These are phyloP conservation scores for Pampusana beccarii DNA, from an alignment of 2,113 vertebrate genomes.

Conservation along the genomic window DNA sequence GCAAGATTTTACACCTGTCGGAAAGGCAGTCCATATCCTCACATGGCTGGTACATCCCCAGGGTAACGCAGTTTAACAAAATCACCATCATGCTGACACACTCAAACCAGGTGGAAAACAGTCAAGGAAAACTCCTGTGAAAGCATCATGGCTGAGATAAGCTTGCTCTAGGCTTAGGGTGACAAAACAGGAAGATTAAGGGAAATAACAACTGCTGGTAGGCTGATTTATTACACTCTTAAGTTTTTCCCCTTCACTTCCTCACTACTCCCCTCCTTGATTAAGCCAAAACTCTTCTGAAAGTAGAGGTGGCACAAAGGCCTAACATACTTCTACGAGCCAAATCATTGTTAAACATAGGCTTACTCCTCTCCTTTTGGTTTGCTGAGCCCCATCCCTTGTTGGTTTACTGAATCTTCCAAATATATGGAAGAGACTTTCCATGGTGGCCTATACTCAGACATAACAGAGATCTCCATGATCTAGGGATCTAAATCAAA, in stretches of 20 bases:
- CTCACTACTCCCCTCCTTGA: background rate
- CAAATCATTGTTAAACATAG: background rate
- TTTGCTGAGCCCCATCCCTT: background rate
- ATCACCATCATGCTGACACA: conserved; percentile 97
- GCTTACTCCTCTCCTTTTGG: background rate
- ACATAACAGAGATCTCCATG: background rate
- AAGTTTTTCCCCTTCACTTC: background rate
- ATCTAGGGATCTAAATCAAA: background rate
- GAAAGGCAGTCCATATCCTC: conserved; percentile 96
- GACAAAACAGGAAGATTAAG: background rate
- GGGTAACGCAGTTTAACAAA: conserved; percentile 94
- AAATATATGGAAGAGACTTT: background rate
- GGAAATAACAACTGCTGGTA: background rate
- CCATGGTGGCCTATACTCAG: background rate
- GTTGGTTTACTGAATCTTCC: background rate
- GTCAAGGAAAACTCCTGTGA: conserved; percentile 79
- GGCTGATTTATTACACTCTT: background rate
- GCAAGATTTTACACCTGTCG: conserved; percentile 92
- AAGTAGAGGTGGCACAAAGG: background rate
- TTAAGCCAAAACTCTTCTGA: background rate
- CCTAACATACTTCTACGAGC: background rate
- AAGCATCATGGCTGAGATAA: background rate
- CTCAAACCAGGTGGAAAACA: conserved; percentile 89
- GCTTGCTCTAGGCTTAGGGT: background rate
- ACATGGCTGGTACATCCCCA: conserved; percentile 98